Evolutionary conservation across 2,113 vertebrate genomes (phyloP).

Genomic region (Sinocyclocheilus anophthalmus): DNA sequence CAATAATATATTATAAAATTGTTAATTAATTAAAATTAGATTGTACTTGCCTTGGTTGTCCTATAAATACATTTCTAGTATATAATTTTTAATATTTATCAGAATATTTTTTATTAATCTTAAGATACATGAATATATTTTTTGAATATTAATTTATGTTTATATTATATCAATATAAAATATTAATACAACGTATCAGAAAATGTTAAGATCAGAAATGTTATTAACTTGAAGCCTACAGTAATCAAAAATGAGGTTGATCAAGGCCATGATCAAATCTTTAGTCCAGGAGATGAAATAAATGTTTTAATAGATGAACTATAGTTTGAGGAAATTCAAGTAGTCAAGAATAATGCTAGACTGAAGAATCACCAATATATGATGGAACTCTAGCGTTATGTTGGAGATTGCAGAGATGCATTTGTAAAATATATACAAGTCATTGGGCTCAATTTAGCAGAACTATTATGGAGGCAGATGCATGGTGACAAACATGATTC

Average conservation of each 20-base stretch:
- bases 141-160: too few relatives aligned
- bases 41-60: not conserved
- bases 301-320: not conserved
- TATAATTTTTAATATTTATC: not conserved
- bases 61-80: too few relatives aligned
- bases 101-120: not conserved
- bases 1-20: not conserved
- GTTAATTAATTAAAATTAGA: too few relatives aligned
- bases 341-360: not conserved
- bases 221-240: not conserved
- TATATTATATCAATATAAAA: too few relatives aligned
- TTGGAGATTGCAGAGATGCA: not conserved
- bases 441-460: not conserved
- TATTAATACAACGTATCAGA: too few relatives aligned
- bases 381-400: not conserved
- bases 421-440: not conserved
- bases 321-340: not conserved
- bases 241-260: not conserved
- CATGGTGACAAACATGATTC: constrained; percentile 32
- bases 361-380: not conserved
- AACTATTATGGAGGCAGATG: not conserved
- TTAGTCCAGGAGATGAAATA: not conserved
- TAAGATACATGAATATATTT: too few relatives aligned
- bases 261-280: not conserved
- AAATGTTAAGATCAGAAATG: not conserved